Percentiles rank a stretch among this genome's conserved stretches.
Evolutionary conservation across 2,888 invertebrate genomes (phyloP).

Genomic region (Epinotia demarniana): DNA sequence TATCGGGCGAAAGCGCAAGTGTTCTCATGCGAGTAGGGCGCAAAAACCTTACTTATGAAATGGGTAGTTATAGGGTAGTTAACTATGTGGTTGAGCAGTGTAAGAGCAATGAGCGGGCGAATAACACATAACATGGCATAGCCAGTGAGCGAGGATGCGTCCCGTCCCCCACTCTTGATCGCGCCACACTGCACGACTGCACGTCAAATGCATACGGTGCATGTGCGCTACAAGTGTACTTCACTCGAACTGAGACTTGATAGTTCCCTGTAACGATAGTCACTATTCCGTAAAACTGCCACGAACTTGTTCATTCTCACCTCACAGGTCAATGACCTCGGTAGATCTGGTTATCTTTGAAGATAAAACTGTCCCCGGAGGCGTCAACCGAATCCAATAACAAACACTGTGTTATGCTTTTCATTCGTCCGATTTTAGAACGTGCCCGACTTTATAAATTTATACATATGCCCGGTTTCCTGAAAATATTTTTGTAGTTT

Average conservation of each 20-base stretch:
- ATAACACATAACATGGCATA: conserved; percentile 53
- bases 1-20: conserved; percentile 77
- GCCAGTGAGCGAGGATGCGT: conserved; percentile 48
- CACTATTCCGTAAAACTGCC: conserved; percentile 19
- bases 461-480: conserved; percentile 61
- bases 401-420: conserved; percentile 64
- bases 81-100: conserved; percentile 49
- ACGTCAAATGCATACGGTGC: conserved; percentile 50
- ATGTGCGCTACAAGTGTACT: conserved; percentile 51
- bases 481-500: conserved; percentile 61
- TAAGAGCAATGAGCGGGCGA: conserved; percentile 51
- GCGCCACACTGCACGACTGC: conserved; percentile 54
- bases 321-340: conserved; percentile 60
- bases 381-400: conserved; percentile 61
- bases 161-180: conserved; percentile 50
- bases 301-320: conserved; percentile 48
- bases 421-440: conserved; percentile 63
- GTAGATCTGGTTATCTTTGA: conserved; percentile 61
- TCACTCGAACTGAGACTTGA: conserved; percentile 49
- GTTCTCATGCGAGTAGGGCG: conserved; percentile 72
- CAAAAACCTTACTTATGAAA: conserved; percentile 66
- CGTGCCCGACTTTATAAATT: conserved; percentile 61
- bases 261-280: conserved; percentile 45
- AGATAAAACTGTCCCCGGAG: conserved; percentile 67
- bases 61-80: conserved; percentile 41